Base-by-base conservation (phyloP, 2,888 invertebrate genomes). In the Tetanocera ferruginea region DNA sequence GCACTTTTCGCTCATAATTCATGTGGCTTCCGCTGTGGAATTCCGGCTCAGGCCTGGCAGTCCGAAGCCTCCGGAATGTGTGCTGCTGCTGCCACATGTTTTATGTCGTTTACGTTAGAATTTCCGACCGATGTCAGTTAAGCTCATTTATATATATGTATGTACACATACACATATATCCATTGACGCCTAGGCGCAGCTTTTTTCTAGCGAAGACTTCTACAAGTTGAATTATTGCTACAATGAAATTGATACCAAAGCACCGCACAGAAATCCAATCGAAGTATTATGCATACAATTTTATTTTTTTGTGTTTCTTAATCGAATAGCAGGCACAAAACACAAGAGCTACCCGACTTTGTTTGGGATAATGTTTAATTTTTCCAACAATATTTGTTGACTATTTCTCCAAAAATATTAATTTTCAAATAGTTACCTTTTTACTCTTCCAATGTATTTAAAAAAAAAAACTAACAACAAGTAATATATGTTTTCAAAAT, bases 11-110 rank as follows among this genome's bases (percentile, higher is more conserved):
- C 43, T 25, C 62, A 73, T 76, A 76, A 49, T 62, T 76, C 62
- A 70, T 70, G 17, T 43, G 51, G 60, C 49, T 51, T 52, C 43
- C 43, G 69, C 62, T 60, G 60, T 70, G 67, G 57, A 75, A 76
- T 76, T 69, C 60, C 55, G 23, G 43, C 64, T 25, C 49, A 60
- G 62, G 43, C 19, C 72, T 60, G 62, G 31, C 60, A 62, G n/a
- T 3, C 34, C n/a, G 34, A 49, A 37, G 31, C 28, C 31, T 52
- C 31, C 19, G 23, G 31, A 71, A 71, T 31, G 25, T 71, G 28
- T 34, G 43, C 17, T 14, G 60, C n/a, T 19, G 23, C 66, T 19
- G 31, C 17, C 31, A 67, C 25, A 62, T 51, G 55, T 19, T 75
- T 67, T 67, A 66, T 74, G 64, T 17, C 28, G 51, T 9, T 67